A percentile compares a stretch with the other conserved stretches of the same genome.
Conservation (phyloP, 2,113 vertebrate species). For the Ranitomeya imitator region DNA sequence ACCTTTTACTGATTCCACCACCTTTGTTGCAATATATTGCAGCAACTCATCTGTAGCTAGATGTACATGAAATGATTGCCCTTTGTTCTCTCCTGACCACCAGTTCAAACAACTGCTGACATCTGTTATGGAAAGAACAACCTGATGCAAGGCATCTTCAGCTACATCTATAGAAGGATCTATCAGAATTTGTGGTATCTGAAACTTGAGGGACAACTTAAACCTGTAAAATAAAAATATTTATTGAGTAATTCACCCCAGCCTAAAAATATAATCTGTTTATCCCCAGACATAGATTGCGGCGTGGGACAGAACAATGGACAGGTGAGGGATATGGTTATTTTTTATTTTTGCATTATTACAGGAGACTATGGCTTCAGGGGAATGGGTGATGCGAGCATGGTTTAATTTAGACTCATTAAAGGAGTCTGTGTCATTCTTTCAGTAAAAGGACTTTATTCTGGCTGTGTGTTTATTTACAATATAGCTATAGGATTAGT, state of each 20-base stretch:
- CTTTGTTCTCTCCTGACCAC: constrained; percentile 39
- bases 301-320: too few species aligned
- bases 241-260: background rate
- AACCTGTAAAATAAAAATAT: constrained; percentile 33
- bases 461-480: too few species aligned
- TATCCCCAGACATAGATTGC: too few species aligned
- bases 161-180: constrained; percentile 44
- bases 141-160: constrained; percentile 22
- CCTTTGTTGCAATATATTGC: constrained; percentile 25
- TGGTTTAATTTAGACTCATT: too few species aligned
- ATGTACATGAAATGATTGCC: constrained; percentile 20
- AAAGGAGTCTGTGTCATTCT: too few species aligned
- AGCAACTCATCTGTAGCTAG: constrained; percentile 33
- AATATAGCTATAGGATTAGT: too few species aligned
- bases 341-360: too few species aligned
- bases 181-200: constrained; percentile 51
- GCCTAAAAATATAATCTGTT: too few species aligned
- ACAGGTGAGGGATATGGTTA: too few species aligned
- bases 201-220: constrained; percentile 34
- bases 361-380: too few species aligned
- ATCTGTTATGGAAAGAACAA: constrained; percentile 25
- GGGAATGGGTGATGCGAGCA: too few species aligned
- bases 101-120: constrained; percentile 32
- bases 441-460: too few species aligned
- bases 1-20: constrained; percentile 45